Conservation (phyloP, 2,797 vertebrate species). For the Lepidocolaptes lacrymiger region DNA sequence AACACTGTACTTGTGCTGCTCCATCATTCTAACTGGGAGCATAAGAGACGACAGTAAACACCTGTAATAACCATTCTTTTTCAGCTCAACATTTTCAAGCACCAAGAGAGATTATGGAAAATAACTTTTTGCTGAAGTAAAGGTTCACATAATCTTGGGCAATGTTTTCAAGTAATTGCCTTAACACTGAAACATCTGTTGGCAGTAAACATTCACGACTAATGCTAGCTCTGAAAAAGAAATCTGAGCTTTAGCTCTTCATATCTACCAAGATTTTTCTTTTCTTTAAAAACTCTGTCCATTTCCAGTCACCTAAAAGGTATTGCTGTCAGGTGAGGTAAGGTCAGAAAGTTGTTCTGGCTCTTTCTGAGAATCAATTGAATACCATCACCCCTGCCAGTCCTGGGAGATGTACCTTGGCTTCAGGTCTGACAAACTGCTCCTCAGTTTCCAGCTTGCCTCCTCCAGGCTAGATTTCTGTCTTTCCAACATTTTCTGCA, state of each 20-base stretch:
- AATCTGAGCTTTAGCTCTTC: background rate
- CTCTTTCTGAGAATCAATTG: slow-evolving; percentile 36
- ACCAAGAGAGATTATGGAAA: slow-evolving; percentile 34
- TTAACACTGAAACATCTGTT: slow-evolving; percentile 56
- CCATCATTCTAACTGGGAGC: background rate
- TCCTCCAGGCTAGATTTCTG: slow-evolving; percentile 66
- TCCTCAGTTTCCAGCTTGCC: slow-evolving; percentile 50
- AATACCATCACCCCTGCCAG: background rate
- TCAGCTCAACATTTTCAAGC: slow-evolving; percentile 22
- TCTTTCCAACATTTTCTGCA: slow-evolving; percentile 49
- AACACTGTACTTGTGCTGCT: background rate
- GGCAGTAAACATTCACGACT: slow-evolving; percentile 28
- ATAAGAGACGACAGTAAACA: background rate
- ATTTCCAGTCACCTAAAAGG: slow-evolving; percentile 10
- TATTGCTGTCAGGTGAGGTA: background rate
- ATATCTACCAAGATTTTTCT: background rate
- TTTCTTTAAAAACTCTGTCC: background rate
- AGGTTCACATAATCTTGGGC: slow-evolving; percentile 1
- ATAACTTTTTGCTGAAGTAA: slow-evolving; percentile 47
- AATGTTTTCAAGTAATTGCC: slow-evolving; percentile 54
- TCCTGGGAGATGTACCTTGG: slow-evolving; percentile 43
- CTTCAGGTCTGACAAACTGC: slow-evolving; percentile 61
- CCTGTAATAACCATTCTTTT: slow-evolving; percentile 17
- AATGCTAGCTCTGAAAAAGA: background rate
- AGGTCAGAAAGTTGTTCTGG: slow-evolving; percentile 42